Percentiles rank a stretch among this genome's conserved stretches.
phyloP scores from a whole-genome alignment of 2,113 vertebrate species.

The Colistium nudipinnis region DNA sequence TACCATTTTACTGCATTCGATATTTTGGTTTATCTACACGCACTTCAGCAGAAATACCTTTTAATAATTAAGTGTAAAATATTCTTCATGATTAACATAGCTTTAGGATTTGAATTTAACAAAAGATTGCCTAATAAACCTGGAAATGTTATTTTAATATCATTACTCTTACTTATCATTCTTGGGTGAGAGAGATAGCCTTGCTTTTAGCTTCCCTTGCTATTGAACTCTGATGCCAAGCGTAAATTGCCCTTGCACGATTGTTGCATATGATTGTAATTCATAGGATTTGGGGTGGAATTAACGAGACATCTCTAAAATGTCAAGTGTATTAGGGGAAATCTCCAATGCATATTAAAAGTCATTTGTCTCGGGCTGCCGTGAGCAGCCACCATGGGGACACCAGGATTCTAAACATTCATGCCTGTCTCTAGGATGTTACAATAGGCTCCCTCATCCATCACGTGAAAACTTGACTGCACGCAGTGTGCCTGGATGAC shows the following conservation, averaged over 20 bases:
- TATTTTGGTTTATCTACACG: not conserved
- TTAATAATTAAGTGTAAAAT: not conserved
- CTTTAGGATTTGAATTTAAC: not conserved
- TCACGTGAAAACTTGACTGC: slow-evolving; percentile 51
- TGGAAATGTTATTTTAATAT: not conserved
- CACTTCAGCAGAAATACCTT: not conserved
- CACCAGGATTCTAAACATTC: slow-evolving; percentile 23
- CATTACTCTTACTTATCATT: too few relatives aligned
- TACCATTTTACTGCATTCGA: slow-evolving; percentile 6
- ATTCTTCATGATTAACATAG: too few relatives aligned
- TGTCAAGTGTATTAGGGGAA: slow-evolving; percentile 75
- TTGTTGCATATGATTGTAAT: slow-evolving; percentile 43
- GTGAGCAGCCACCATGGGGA: slow-evolving; percentile 28
- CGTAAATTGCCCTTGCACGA: slow-evolving; percentile 16
- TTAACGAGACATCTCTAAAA: slow-evolving; percentile 68
- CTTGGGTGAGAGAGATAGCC: not conserved
- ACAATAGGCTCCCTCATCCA: slow-evolving; percentile 53
- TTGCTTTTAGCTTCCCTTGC: not conserved
- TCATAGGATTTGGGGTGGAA: slow-evolving; percentile 50
- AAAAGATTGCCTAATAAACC: not conserved
- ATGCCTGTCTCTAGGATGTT: slow-evolving; percentile 29
- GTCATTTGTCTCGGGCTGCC: slow-evolving; percentile 59
- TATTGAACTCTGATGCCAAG: not conserved
- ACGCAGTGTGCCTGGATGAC: slow-evolving; percentile 22
- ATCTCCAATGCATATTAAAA: slow-evolving; percentile 68